Percentiles rank a stretch among this genome's conserved stretches.
phyloP scores from a whole-genome alignment of 2,888 invertebrate genomes.

The Fabriciana adippe region DNA sequence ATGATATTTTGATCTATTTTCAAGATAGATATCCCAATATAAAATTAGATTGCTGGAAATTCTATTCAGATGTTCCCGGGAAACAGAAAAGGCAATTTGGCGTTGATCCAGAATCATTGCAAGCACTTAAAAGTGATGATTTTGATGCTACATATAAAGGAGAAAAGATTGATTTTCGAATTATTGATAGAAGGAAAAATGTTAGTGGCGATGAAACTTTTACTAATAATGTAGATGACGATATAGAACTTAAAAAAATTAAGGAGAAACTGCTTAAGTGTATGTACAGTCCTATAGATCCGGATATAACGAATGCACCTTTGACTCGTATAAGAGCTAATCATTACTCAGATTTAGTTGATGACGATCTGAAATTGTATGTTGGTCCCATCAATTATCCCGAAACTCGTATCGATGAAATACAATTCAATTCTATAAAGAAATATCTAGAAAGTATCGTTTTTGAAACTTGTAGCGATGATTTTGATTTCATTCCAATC shows the following conservation, averaged over 20 bases:
- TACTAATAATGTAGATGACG: constrained; percentile 47
- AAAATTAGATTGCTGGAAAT: constrained; percentile 73
- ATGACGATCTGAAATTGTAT: constrained; percentile 70
- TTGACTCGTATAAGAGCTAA: constrained; percentile 62
- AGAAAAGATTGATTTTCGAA: constrained; percentile 59
- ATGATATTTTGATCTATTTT: constrained; percentile 59
- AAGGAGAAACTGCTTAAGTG: constrained; percentile 50
- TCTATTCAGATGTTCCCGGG: constrained; percentile 71
- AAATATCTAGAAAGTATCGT: constrained; percentile 59
- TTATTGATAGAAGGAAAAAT: constrained; percentile 70
- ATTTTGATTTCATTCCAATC: constrained; percentile 53
- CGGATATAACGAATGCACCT: constrained; percentile 57
- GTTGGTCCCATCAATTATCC: constrained; percentile 70
- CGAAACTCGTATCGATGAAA: constrained; percentile 65
- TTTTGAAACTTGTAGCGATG: constrained; percentile 47
- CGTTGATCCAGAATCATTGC: constrained; percentile 69
- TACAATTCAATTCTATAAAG: constrained; percentile 59
- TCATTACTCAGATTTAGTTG: constrained; percentile 67
- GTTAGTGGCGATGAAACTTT: constrained; percentile 56
- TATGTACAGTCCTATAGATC: constrained; percentile 61
- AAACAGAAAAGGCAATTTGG: constrained; percentile 75
- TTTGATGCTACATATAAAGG: constrained; percentile 65
- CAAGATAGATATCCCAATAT: constrained; percentile 59
- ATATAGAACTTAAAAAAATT: constrained; percentile 29
- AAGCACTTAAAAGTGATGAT: constrained; percentile 62